Evolutionary conservation across 2,113 vertebrate species (phyloP).

Genomic region (Seriola dumerili): DNA sequence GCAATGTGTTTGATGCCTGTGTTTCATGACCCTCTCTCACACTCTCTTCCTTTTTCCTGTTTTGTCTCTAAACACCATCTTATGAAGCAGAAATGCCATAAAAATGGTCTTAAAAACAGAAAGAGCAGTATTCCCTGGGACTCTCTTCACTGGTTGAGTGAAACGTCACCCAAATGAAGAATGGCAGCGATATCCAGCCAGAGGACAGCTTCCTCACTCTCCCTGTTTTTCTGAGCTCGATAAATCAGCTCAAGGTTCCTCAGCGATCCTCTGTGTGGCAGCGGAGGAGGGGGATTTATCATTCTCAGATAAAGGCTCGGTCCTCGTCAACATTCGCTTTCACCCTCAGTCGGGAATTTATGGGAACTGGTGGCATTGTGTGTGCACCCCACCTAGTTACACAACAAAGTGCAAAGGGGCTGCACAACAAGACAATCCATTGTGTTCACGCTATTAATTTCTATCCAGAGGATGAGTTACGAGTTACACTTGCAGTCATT

Average conservation of each 20-base stretch:
- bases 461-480: conserved; percentile 13
- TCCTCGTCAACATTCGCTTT: conserved; percentile 70
- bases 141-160: conserved; percentile 64
- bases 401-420: conserved; percentile 52
- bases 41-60: background rate
- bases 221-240: conserved; percentile 70
- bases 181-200: conserved; percentile 78
- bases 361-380: conserved; percentile 44
- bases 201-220: conserved; percentile 83
- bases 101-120: conserved; percentile 36
- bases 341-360: conserved; percentile 75
- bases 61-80: conserved; percentile 38
- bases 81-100: conserved; percentile 37
- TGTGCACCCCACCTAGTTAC: conserved; percentile 41
- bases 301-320: conserved; percentile 80
- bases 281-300: conserved; percentile 78
- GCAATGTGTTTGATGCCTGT: background rate
- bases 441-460: conserved; percentile 47
- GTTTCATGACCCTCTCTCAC: background rate
- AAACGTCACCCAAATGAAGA: conserved; percentile 82
- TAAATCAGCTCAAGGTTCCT: conserved; percentile 85
- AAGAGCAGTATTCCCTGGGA: conserved; percentile 52
- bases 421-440: conserved; percentile 47
- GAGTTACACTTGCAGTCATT: conserved; percentile 28
- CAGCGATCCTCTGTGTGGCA: conserved; percentile 65